Percentiles rank a stretch among this genome's conserved stretches.
These are phyloP conservation scores for Orthonychiurus folsomi DNA, from an alignment of 2,888 invertebrate species.

Conservation along the genomic window DNA sequence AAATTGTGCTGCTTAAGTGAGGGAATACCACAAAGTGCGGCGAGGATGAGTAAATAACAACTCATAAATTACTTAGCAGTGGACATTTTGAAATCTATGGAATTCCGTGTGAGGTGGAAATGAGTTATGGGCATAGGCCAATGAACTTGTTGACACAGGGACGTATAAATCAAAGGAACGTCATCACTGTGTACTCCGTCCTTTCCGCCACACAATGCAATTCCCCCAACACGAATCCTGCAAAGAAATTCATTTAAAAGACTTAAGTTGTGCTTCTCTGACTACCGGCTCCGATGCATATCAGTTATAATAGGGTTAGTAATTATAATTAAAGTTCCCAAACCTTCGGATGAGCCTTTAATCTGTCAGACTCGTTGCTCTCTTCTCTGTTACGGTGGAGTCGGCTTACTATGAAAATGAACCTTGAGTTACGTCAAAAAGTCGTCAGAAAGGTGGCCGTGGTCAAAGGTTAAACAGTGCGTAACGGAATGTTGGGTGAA, in stretches of 20 bases:
- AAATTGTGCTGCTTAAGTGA: too few species aligned
- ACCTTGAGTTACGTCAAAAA: too few species aligned
- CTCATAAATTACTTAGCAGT: background rate
- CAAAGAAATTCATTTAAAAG: background rate
- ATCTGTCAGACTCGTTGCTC: too few species aligned
- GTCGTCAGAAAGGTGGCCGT: background rate
- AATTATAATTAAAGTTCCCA: conserved; percentile 1
- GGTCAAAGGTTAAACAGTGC: conserved; percentile 1
- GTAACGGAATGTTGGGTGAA: background rate
- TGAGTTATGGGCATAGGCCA: background rate
- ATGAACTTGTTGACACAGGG: background rate
- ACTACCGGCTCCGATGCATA: background rate
- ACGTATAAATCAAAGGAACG: background rate
- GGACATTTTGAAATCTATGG: background rate
- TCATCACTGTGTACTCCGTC: background rate
- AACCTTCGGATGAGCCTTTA: too few species aligned
- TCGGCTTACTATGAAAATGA: background rate
- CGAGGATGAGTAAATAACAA: too few species aligned
- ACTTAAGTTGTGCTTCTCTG: background rate
- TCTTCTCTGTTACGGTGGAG: too few species aligned
- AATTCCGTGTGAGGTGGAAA: background rate
- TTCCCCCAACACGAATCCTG: background rate
- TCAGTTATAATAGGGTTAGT: background rate
- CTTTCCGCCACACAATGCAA: background rate
- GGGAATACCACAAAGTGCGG: too few species aligned